These are phyloP conservation scores for Platalea minor DNA, from an alignment of 2,797 vertebrate species.

Conservation along the genomic window DNA sequence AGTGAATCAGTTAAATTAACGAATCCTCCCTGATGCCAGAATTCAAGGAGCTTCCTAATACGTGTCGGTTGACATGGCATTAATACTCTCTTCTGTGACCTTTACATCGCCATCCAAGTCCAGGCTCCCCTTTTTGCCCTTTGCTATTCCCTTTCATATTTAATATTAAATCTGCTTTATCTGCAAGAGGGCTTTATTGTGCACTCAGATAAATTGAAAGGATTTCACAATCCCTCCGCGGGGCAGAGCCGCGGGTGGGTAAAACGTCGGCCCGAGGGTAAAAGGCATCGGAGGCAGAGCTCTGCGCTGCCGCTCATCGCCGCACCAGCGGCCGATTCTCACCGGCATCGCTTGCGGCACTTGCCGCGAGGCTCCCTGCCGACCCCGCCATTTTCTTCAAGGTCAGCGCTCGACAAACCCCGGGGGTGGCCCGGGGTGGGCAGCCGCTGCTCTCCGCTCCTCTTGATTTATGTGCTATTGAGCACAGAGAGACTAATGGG, in stretches of 20 bases:
- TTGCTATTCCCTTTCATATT: not conserved
- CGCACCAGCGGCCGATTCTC: not conserved
- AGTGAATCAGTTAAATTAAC: not conserved
- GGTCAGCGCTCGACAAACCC: not conserved
- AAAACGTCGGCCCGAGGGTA: not conserved
- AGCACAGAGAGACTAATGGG: not conserved
- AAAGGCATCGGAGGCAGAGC: not conserved
- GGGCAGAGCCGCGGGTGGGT: not conserved
- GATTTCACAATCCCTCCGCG: not conserved
- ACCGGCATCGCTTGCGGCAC: not conserved
- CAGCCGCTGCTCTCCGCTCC: not conserved
- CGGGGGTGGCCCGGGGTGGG: not conserved
- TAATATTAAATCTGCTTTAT: slow-evolving; percentile 5
- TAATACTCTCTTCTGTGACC: not conserved
- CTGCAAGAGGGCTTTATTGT: not conserved
- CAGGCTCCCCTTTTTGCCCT: not conserved
- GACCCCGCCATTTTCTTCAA: not conserved
- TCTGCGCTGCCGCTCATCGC: not conserved
- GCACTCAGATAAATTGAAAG: not conserved
- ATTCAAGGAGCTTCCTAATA: not conserved
- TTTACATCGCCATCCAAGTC: not conserved
- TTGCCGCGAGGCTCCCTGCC: not conserved
- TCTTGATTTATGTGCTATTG: not conserved
- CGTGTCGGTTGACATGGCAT: not conserved
- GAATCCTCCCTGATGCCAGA: not conserved